Evolutionary conservation across 1,140 invertebrate genomes (phyloP).

Genomic region (Parasteatoda tepidariorum): DNA sequence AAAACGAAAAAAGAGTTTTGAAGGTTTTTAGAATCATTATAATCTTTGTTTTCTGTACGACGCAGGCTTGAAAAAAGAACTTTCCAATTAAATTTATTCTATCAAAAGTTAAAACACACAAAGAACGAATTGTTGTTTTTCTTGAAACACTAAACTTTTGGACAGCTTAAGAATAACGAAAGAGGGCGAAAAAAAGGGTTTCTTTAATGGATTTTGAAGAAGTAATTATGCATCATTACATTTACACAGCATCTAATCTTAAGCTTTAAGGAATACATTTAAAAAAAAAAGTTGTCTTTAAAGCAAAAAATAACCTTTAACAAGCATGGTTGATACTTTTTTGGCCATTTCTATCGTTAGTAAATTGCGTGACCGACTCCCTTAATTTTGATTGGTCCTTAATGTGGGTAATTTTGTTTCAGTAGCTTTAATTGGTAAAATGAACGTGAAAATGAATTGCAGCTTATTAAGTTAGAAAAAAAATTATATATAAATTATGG

Average conservation of each 20-base stretch:
- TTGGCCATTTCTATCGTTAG: background rate
- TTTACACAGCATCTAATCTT: background rate
- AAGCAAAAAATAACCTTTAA: background rate
- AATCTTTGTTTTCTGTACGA: no score
- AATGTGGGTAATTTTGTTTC: background rate
- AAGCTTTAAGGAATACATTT: no score
- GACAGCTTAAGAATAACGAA: no score
- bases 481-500: no score
- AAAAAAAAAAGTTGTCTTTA: background rate
- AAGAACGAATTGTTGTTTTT: no score
- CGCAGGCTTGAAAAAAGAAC: no score
- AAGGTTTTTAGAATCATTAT: no score
- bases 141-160: no score
- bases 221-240: background rate
- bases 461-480: no score
- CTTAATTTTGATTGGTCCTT: background rate
- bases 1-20: no score
- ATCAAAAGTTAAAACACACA: no score
- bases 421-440: background rate
- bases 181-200: background rate
- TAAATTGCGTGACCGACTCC: background rate
- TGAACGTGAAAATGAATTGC: background rate
- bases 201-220: background rate
- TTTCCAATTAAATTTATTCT: no score
- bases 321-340: background rate